Conservation (phyloP, 37 sponge, comb jelly and placozoan genomes). For the Cladorhizidae sp. region DNA sequence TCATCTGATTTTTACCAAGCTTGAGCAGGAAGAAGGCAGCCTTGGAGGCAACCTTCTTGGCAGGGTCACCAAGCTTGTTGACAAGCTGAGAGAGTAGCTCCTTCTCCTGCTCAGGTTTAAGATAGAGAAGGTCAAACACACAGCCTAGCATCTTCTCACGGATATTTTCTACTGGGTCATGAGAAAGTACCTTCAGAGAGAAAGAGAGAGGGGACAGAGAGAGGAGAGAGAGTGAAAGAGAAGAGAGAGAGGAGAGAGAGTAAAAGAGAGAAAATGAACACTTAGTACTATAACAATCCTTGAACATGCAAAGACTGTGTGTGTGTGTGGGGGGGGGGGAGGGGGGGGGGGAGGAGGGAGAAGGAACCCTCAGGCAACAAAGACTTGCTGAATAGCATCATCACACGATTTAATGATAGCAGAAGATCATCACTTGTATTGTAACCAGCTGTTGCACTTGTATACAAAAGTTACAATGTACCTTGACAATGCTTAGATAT, state of each 20-base stretch:
- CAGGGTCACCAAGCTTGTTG: constrained; percentile 97
- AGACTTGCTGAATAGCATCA: background rate
- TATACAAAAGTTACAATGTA: background rate
- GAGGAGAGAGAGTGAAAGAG: too few species aligned
- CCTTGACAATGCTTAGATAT: constrained; percentile 40
- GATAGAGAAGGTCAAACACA: constrained; percentile 84
- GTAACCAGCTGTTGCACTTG: too few species aligned
- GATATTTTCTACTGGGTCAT: constrained; percentile 67
- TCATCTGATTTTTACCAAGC: constrained; percentile 65
- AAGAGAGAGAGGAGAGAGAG: background rate
- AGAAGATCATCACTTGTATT: too few species aligned
- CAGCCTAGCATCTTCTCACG: constrained; percentile 75
- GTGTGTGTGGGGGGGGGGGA: too few species aligned
- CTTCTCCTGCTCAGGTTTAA: constrained; percentile 90
- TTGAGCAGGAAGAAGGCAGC: constrained; percentile 77
- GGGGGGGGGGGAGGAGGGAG: background rate
- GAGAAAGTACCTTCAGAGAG: constrained; percentile 46
- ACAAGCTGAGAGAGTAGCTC: constrained; percentile 84
- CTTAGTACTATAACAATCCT: too few species aligned
- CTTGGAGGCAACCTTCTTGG: constrained; percentile 86
- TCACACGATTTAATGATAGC: background rate
- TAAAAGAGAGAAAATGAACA: background rate
- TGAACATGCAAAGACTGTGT: too few species aligned
- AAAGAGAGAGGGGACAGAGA: background rate
- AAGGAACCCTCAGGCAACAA: background rate